These are phyloP conservation scores for Himalopsyche anomala DNA, from an alignment of 2,888 invertebrate genomes.

Conservation along the genomic window DNA sequence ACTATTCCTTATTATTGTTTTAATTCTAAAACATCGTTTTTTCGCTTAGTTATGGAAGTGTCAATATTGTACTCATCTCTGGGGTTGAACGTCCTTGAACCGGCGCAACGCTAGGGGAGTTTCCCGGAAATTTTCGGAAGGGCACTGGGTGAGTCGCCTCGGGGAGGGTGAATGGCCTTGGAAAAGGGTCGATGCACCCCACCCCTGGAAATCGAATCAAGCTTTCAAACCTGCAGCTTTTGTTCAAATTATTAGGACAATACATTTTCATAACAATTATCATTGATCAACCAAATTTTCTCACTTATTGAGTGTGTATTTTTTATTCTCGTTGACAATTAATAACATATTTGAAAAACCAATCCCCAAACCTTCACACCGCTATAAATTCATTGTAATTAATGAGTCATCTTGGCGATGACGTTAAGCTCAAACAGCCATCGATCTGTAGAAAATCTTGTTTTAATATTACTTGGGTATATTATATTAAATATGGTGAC, in stretches of 20 bases:
- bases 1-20: no score
- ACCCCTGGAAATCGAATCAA: neutral
- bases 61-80: constrained; percentile 12
- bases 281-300: no score
- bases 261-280: no score
- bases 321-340: neutral
- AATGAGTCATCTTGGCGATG: neutral
- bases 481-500: no score
- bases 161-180: neutral
- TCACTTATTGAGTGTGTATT: neutral
- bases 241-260: neutral
- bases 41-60: neutral
- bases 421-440: neutral
- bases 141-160: neutral
- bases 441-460: neutral
- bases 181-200: constrained; percentile 25
- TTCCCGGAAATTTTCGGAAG: constrained; percentile 15
- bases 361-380: neutral
- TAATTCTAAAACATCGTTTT: neutral
- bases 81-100: constrained; percentile 26
- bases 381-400: neutral
- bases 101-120: neutral
- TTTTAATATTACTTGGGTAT: no score
- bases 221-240: neutral
- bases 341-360: neutral